Evolutionary conservation across 2,888 invertebrate species (phyloP), one percentile per base, ranked within the genome.

Genomic region (Orthosia cruda): DNA sequence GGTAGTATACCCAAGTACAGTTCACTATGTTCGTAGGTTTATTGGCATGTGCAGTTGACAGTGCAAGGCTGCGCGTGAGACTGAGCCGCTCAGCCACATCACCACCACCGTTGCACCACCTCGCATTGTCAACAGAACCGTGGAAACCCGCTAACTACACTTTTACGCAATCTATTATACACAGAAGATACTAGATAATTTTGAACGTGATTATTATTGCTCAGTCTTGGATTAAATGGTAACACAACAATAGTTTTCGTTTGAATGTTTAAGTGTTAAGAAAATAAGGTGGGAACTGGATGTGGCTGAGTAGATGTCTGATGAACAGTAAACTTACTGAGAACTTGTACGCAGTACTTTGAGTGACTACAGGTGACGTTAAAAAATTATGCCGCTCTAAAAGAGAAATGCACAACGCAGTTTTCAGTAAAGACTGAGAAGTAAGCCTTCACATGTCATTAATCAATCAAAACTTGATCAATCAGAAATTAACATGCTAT

Each of bases 111-210:
- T 96, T 96, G 94, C 96, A 95, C 95, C 94, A 94, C 92, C 91
- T 92, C 91, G 91, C 94, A 95, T 95, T 96, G 96, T 96, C 93
- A 91, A 94, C 92, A 94, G 89, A 88, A 92, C 94, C 95, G 96
- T 96, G 95, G 95, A 94, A 96, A 95, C 94, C 91, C 89, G 89
- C 88, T 88, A 92, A 91, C 89, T 89, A 90, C 87, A 86, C 88
- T 26, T 95, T 96, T 96, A 93, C 96, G 96, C 95, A 96, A 96
- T 88, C 94, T 90, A 94, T 94, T 94, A 92, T 94, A 90, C 91
- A 92, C 91, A 92, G 93, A 92, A 94, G 93, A 95, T 92, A 92
- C 92, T 90, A 93, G 94, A 94, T 93, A 91, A 95, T 92, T 93
- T 92, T 88, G 89, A 85, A 88, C 82, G 89, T 77, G 88, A 88